Evolutionary conservation across 2,888 invertebrate genomes (phyloP), one percentile per base, ranked within the genome.

Genomic region (Clistopyga incitator): DNA sequence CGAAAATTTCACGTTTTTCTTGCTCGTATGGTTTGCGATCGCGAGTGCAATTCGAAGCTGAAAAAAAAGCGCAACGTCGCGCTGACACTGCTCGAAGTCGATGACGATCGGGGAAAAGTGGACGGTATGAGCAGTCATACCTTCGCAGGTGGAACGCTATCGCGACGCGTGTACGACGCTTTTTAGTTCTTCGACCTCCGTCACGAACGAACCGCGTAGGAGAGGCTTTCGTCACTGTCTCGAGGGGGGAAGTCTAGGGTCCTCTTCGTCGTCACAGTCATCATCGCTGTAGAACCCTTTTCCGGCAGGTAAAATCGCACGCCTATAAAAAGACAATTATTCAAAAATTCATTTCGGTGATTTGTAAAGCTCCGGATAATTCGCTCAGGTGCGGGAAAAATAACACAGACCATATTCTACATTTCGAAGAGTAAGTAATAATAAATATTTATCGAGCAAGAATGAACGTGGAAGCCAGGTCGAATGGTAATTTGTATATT

Each of bases 41-140:
- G 65, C 47, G 38, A 6, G 29, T 25, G 75, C 74, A 78, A 75
- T 75, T 59, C 45, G 75, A 81, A n/a, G 56, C 59, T 72, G 61
- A 45, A 42, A 45, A n/a, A 23, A 77, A 81, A 65, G 45, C n/a
- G 78, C 81, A 75, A 81, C 78, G 71, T 81, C 11, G 70, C 56
- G 81, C 75, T 84, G 78, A 81, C 83, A 29, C 25, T 11, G 75
- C 72, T 25, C 61, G 52, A 52, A 45, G 23, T n/a, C 75, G 38
- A 25, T 20, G 67, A 50, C 61, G 68, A 64, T 18, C 56, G 56
- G 50, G 23, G 47, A 47, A 64, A 38, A 75, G 42, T 34, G 45
- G 38, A 25, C 38, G 64, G 38, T 20, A 38, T 13, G 18, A 18
- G 47, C 15, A 75, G 61, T 38, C 13, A 20, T 18, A 25, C 45